Base-by-base conservation (phyloP, 2,797 vertebrate genomes). In the Melanotaenia nigrans region DNA sequence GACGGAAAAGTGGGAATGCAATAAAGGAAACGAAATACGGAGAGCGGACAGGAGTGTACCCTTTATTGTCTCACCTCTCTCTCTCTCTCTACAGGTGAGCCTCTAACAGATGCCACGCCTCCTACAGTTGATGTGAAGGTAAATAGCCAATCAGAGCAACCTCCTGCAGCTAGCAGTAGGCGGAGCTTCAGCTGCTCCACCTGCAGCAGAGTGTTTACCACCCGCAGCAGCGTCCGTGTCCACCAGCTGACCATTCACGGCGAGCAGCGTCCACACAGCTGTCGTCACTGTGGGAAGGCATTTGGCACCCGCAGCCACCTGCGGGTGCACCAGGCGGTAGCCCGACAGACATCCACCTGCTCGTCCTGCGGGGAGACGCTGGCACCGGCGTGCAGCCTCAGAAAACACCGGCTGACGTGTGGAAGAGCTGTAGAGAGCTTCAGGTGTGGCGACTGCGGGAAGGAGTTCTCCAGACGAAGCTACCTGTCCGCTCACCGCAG, bases 261-360 rank as follows among this genome's bases (percentile, higher is more conserved):
- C 24, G 1, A 12, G 22, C 69, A 64, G 57, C 81, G 75, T 1
- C 78, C 77, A 0, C 68, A 81, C 63, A 11, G 40, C 3, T 90
- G 89, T n/a, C 13, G 25, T 0, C 73, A 81, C 42, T 91, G 89
- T 16, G 61, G 81, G 24, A 86, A 81, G 56, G 12, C 7, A 18
- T 88, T 90, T 1, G 61, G 65, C 36, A 82, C 83, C 3, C 67
- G 45, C 16, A 47, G 85, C 60, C 85, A 77, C 38, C 79, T 90
- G 4, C 53, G 65, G 61, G 33, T 60, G 3, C 88, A 90, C 73
- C 83, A 54, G 81, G 3, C 2, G 1, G 20, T 65, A 0, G 9
- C 53, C 0, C 22, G 30, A 0, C 4, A 3, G 1, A 4, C 45
- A 1, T 51, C 64, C 45, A 2, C 1, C 0, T 82, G 74, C 22